phyloP scores from a whole-genome alignment of 2,888 invertebrate species.

The Muschampia plurimacula region DNA sequence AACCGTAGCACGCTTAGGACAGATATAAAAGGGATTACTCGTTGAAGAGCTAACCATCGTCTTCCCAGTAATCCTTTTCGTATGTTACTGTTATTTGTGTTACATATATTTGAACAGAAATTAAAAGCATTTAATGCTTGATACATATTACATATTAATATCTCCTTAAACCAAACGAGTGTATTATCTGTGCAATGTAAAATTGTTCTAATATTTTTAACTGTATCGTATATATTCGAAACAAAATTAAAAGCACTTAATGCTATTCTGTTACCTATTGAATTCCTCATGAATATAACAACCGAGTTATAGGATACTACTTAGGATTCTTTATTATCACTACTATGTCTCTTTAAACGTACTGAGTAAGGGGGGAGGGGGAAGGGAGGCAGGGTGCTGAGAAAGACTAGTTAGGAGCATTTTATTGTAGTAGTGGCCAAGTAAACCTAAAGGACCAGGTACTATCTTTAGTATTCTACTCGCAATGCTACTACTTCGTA shows the following conservation, averaged over 20 bases:
- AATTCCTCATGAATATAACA: not conserved
- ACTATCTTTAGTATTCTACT: conserved; percentile 36
- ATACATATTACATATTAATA: not conserved
- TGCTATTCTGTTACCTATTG: not conserved
- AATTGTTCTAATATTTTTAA: not conserved
- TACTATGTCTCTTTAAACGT: conserved; percentile 24
- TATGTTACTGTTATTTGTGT: not conserved
- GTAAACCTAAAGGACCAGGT: conserved; percentile 31
- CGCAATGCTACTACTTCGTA: conserved; percentile 21
- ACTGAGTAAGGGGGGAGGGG: not conserved
- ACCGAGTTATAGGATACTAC: no score
- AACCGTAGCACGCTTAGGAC: not conserved
- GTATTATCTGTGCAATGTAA: not conserved
- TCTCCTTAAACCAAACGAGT: not conserved
- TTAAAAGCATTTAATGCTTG: not conserved
- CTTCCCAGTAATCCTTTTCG: not conserved
- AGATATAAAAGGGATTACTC: not conserved
- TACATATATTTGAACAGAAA: no score
- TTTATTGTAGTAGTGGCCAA: conserved; percentile 30
- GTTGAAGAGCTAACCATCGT: not conserved
- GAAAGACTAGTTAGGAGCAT: conserved; percentile 22
- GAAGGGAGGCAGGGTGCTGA: conserved; percentile 8
- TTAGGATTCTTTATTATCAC: conserved; percentile 18
- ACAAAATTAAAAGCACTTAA: not conserved
- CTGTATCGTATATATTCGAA: not conserved